Evolutionary conservation across 1,140 invertebrate genomes (phyloP), one percentile per base, ranked within the genome.

Genomic region (Dufourea novaeangliae): DNA sequence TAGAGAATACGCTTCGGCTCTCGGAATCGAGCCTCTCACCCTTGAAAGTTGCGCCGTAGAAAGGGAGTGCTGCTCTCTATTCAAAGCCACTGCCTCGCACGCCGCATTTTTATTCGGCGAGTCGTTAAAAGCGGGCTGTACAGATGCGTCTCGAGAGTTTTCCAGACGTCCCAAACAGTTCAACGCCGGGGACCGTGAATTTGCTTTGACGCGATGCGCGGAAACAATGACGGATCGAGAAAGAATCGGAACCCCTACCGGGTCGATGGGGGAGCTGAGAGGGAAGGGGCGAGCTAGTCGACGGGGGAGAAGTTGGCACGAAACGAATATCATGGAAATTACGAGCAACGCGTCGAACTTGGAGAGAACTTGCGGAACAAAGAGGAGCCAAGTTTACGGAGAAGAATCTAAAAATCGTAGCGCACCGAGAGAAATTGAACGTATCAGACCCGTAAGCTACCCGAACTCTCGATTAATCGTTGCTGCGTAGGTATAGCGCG

Each of bases 321-420:
- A 64, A 77, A 77, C 73, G 77, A 80, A 80, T 80, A 80, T 77
- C 76, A 80, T 77, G 73, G 73, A 80, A 77, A 80, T 80, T 80
- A 50, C 57, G 59, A 61, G 63, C 59, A 69, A 64, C 29, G 72
- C 41, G 71, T 59, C 57, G 29, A 79, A 79, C 32, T 79, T 69
- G 56, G 27, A 44, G 52, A 27, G 39, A 73, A 39, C 66, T 17
- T 20, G 20, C 11, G 46, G 3, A 20, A 44, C 11, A 12, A 44
- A 27, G 46, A 50, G 29, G 29, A n/a, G 56, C n/a, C n/a, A n/a
- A 76, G 17, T 68, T 67, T 59, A n/a, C 54, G 20, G 32, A 20
- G 34, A 50, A 75, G n/a, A 44, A 59, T 67, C 57, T 39, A 34
- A 52, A 68, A 68, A 44, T 68, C 71, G 44, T 12, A 54, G 37